phyloP scores from a whole-genome alignment of 1,140 invertebrate species.

The Polypedilum vanderplanki region DNA sequence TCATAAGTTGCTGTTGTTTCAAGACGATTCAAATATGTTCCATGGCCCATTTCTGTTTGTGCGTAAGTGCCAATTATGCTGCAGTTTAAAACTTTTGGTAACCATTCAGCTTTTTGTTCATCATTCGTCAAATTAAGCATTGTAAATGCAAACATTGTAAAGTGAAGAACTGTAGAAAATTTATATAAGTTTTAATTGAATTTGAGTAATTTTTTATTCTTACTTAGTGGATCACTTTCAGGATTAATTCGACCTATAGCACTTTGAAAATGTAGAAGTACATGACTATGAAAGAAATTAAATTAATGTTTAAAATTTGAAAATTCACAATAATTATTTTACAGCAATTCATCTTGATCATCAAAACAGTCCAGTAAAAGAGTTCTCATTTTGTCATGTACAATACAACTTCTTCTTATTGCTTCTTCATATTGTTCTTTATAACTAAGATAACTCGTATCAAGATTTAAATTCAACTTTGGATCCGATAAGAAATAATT shows the following conservation, averaged over 20 bases:
- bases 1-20: conserved; percentile 92
- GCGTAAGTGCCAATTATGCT: conserved; percentile 89
- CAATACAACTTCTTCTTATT: conserved; percentile 60
- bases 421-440: conserved; percentile 76
- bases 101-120: conserved; percentile 81
- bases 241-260: conserved; percentile 67
- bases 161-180: background rate
- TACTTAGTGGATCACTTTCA: conserved; percentile 67
- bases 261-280: conserved; percentile 40
- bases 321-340: conserved; percentile 31
- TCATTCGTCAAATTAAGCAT: conserved; percentile 75
- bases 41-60: conserved; percentile 92
- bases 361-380: conserved; percentile 48
- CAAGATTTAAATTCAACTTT: conserved; percentile 51
- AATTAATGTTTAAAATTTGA: conserved; percentile 21
- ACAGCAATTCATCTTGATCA: conserved; percentile 55
- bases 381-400: conserved; percentile 62
- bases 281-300: background rate
- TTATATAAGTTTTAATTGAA: background rate
- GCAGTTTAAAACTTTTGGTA: conserved; percentile 69
- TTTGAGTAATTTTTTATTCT: background rate
- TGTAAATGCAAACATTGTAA: conserved; percentile 79
- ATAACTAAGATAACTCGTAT: conserved; percentile 68
- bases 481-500: conserved; percentile 59
- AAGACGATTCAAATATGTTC: conserved; percentile 82